A percentile compares a stretch with the other conserved stretches of the same genome.
phyloP scores from a whole-genome alignment of 2,797 vertebrate genomes.

The Aplochiton taeniatus region DNA sequence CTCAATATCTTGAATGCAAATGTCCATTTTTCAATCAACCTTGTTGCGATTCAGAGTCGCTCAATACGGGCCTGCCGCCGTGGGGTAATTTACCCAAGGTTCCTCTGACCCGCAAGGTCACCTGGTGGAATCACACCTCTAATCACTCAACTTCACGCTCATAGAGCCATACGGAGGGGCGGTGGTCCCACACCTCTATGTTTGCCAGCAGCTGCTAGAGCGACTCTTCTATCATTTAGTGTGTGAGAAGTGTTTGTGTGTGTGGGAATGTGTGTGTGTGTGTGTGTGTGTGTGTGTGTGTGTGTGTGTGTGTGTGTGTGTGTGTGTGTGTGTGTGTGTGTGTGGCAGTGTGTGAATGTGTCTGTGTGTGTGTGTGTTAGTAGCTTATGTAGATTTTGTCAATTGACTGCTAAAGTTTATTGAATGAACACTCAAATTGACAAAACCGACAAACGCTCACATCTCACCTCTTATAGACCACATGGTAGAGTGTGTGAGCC shows the following conservation, averaged over 20 bases:
- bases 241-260: background rate
- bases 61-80: constrained; percentile 51
- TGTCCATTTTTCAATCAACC: constrained; percentile 67
- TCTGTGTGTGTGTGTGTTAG: no score
- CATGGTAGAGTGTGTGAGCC: background rate
- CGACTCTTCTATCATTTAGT: no score
- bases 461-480: background rate
- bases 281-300: background rate
- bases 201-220: no score
- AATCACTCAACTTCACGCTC: constrained; percentile 58
- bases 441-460: no score
- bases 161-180: constrained; percentile 22
- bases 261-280: background rate
- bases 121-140: constrained; percentile 58
- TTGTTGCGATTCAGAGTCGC: constrained; percentile 44
- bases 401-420: no score
- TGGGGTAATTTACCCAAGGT: constrained; percentile 61
- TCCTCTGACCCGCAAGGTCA: constrained; percentile 61
- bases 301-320: background rate
- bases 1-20: constrained; percentile 60
- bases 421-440: no score
- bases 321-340: background rate
- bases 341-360: background rate
- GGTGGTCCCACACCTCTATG: constrained; percentile 22
- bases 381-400: no score